These are phyloP conservation scores for Periphyllus acericola DNA, from an alignment of 2,888 invertebrate species.

Conservation along the genomic window DNA sequence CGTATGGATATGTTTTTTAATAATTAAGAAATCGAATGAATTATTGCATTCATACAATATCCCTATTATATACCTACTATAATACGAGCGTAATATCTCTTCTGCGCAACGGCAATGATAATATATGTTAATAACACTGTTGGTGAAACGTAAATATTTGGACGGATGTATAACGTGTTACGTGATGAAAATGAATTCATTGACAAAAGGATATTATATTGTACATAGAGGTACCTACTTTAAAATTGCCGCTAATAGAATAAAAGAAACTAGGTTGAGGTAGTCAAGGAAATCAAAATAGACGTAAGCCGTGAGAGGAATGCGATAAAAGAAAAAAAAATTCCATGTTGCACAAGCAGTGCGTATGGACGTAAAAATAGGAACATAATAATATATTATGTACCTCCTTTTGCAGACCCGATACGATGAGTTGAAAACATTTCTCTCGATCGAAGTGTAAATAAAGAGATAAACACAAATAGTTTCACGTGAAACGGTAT, in stretches of 20 bases:
- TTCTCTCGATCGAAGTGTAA: too few relatives aligned
- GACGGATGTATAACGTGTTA: slow-evolving; percentile 30
- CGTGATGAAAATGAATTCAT: slow-evolving; percentile 29
- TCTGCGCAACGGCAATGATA: background rate
- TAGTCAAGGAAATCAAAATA: slow-evolving; percentile 34
- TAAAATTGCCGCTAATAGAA: slow-evolving; percentile 29
- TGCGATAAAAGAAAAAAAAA: background rate
- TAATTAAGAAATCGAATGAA: background rate
- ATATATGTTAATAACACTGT: background rate
- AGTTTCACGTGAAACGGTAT: too few relatives aligned
- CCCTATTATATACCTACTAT: too few relatives aligned
- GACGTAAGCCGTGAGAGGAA: background rate
- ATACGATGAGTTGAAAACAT: background rate
- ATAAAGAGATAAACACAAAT: too few relatives aligned
- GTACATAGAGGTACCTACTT: background rate
- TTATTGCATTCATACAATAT: background rate
- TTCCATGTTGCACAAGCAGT: background rate
- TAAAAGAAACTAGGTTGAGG: slow-evolving; percentile 43
- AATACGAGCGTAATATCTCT: too few relatives aligned
- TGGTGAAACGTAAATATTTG: background rate
- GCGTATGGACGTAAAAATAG: background rate
- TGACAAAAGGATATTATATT: slow-evolving; percentile 15
- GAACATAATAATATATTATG: background rate
- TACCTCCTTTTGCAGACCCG: background rate
- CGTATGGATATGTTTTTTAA: background rate